phyloP scores from a whole-genome alignment of 2,888 invertebrate species.

The Arge pagana region DNA sequence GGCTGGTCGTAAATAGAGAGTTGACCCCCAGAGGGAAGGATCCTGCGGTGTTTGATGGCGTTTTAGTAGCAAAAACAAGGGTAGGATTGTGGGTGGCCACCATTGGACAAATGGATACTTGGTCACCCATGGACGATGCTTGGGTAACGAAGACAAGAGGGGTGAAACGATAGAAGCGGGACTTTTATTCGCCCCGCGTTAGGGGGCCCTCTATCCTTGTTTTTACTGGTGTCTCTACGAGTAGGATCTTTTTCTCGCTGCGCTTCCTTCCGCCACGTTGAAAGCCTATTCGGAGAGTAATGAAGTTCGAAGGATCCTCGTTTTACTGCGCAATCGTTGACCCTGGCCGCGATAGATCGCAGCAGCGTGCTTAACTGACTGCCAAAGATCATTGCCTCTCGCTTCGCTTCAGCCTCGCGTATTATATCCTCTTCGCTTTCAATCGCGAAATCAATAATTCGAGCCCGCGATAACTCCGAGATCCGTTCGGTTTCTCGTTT shows the following conservation, averaged over 20 bases:
- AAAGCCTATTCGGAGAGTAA: constrained; percentile 32
- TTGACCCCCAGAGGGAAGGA: not conserved
- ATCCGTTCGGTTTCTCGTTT: too few relatives aligned
- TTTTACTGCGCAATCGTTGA: constrained; percentile 30
- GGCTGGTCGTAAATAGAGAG: too few relatives aligned
- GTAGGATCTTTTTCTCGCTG: not conserved
- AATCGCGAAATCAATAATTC: too few relatives aligned
- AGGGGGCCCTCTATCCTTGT: constrained; percentile 23
- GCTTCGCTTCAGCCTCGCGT: too few relatives aligned
- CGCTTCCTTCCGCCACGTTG: constrained; percentile 35
- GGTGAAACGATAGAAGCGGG: too few relatives aligned
- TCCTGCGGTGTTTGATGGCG: not conserved
- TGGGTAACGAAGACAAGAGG: too few relatives aligned
- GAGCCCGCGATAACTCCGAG: too few relatives aligned
- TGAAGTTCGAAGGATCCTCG: constrained; percentile 25
- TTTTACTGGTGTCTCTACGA: constrained; percentile 30
- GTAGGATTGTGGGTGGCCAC: constrained; percentile 16
- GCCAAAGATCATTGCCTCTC: too few relatives aligned
- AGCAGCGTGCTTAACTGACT: too few relatives aligned
- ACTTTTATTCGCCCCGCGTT: too few relatives aligned
- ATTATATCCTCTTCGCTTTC: too few relatives aligned
- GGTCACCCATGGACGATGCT: constrained; percentile 22
- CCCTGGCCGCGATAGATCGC: constrained; percentile 4
- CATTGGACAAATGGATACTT: constrained; percentile 28
- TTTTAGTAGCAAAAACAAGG: constrained; percentile 21